Percentiles rank a stretch among this genome's conserved stretches.
Evolutionary conservation across 1,140 invertebrate species (phyloP).

Genomic region (Brachionus angularis): DNA sequence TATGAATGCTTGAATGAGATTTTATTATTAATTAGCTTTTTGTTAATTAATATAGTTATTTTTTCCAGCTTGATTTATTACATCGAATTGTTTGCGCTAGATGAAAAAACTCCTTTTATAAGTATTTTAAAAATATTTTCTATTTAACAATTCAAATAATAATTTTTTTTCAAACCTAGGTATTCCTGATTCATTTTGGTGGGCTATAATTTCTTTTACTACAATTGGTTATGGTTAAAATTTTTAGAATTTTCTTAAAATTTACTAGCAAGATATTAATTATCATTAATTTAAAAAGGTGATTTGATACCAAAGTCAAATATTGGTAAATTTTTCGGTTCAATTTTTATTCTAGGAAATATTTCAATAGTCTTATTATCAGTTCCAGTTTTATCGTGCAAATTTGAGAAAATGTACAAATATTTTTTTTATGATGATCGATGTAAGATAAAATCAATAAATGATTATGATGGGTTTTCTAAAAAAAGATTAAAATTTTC

Average conservation of each 20-base stretch:
- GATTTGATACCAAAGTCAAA: background rate
- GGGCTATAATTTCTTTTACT: constrained; percentile 49
- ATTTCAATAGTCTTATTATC: background rate
- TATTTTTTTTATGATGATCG: background rate
- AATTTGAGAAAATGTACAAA: background rate
- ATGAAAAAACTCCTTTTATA: background rate
- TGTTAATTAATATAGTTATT: constrained; percentile 49
- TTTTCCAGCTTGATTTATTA: constrained; percentile 56
- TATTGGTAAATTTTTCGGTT: background rate
- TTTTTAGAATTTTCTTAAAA: background rate
- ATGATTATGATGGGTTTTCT: too few species aligned
- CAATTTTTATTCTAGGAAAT: background rate
- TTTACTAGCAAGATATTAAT: background rate
- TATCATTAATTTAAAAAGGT: background rate
- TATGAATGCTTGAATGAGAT: constrained; percentile 44
- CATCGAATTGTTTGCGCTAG: constrained; percentile 51
- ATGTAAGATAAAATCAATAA: too few species aligned
- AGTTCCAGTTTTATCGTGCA: background rate
- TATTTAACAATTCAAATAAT: background rate
- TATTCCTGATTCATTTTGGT: constrained; percentile 2
- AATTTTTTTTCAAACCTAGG: background rate
- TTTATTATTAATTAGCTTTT: constrained; percentile 40
- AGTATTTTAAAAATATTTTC: background rate
- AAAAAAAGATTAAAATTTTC: too few species aligned
- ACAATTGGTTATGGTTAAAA: constrained; percentile 58